These are phyloP conservation scores for Rhinogobio ventralis DNA, from an alignment of 2,797 vertebrate species.

Conservation along the genomic window DNA sequence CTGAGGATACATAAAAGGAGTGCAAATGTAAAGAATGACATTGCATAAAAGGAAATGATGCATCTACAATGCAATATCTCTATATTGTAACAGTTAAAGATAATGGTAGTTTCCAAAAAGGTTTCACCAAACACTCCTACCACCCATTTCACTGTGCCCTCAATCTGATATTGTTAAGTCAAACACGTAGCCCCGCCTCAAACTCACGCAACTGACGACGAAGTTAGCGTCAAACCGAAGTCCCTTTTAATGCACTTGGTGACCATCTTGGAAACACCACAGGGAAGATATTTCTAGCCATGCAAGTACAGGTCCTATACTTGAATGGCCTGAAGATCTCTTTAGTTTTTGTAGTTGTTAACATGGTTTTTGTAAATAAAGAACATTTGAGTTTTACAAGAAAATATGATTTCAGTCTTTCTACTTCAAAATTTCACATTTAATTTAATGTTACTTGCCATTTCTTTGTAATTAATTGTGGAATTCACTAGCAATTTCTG, in stretches of 20 bases:
- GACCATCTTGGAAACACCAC: not conserved
- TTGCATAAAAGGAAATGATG: not conserved
- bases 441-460: not conserved
- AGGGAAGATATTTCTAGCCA: not conserved
- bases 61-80: not conserved
- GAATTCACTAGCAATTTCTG: no score
- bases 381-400: no score
- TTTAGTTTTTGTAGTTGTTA: not conserved
- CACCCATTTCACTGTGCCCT: not conserved
- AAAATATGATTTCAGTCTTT: no score
- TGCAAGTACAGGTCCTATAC: not conserved
- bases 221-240: not conserved
- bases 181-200: not conserved
- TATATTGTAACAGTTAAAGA: not conserved
- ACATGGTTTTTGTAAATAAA: not conserved
- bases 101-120: not conserved
- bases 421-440: not conserved
- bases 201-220: not conserved
- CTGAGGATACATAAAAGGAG: not conserved
- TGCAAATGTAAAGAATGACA: not conserved
- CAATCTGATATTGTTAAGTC: not conserved
- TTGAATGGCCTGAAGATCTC: not conserved
- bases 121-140: not conserved
- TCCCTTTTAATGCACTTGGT: not conserved
- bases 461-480: no score